These are phyloP conservation scores for Macrobrachium rosenbergii DNA, from an alignment of 1,140 invertebrate genomes.

Conservation along the genomic window DNA sequence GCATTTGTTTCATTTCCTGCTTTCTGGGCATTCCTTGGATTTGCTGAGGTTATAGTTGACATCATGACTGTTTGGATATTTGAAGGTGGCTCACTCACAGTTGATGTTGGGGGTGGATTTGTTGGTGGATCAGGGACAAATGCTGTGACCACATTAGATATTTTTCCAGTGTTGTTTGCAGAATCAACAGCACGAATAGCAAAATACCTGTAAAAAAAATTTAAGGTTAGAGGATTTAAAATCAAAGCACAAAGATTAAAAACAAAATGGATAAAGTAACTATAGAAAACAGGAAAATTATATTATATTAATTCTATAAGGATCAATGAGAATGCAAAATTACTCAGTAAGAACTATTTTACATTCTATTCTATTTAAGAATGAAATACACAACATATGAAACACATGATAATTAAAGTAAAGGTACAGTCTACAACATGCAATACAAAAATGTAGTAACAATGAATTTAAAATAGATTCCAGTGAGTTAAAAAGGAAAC, in stretches of 20 bases:
- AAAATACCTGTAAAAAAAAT: slow-evolving; percentile 70
- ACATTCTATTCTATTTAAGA: too few species aligned
- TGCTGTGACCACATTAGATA: slow-evolving; percentile 75
- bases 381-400: too few species aligned
- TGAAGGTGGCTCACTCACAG: slow-evolving; percentile 8
- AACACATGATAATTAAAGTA: too few species aligned
- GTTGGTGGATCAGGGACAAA: slow-evolving; percentile 70
- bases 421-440: too few species aligned
- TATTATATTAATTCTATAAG: neutral
- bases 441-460: too few species aligned
- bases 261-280: neutral
- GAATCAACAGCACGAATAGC: slow-evolving; percentile 73
- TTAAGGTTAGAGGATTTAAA: neutral
- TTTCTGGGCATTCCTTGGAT: neutral
- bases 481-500: neutral
- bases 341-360: too few species aligned
- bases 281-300: neutral
- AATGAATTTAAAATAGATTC: too few species aligned
- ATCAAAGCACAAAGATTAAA: neutral
- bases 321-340: neutral
- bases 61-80: slow-evolving; percentile 55
- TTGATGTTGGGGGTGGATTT: slow-evolving; percentile 22
- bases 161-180: slow-evolving; percentile 70
- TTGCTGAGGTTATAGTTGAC: slow-evolving; percentile 39
- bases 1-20: slow-evolving; percentile 16